phyloP scores from a whole-genome alignment of 2,113 vertebrate species.

The Todiramphus saurophagus region DNA sequence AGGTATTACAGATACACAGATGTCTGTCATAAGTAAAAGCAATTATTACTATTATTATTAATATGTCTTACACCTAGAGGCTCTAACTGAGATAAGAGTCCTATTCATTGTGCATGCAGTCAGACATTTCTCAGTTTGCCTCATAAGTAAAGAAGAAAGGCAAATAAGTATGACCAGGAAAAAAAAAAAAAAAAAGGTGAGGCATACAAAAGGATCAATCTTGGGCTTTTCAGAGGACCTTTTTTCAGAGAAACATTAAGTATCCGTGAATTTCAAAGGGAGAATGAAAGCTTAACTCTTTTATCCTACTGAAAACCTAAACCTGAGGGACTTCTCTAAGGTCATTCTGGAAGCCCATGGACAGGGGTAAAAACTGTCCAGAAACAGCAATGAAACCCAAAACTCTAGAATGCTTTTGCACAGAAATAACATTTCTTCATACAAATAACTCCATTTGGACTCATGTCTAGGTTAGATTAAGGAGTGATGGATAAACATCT shows the following conservation, averaged over 20 bases:
- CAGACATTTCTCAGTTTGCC: not conserved
- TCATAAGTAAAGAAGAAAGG: not conserved
- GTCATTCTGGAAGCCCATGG: rapidly evolving
- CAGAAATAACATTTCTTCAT: not conserved
- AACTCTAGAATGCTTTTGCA: not conserved
- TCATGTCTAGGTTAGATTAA: slow-evolving; percentile 29
- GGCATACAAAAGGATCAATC: not conserved
- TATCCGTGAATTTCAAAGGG: not conserved
- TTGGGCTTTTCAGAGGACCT: not conserved
- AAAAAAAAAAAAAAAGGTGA: not conserved
- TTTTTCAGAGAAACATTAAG: not conserved
- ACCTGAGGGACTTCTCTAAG: not conserved
- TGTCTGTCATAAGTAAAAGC: not conserved
- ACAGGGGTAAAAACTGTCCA: not conserved
- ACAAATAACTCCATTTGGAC: not conserved
- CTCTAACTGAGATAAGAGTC: not conserved
- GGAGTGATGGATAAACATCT: slow-evolving; percentile 7
- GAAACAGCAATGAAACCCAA: not conserved
- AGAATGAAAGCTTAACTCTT: not conserved
- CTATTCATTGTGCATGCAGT: not conserved
- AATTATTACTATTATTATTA: not conserved
- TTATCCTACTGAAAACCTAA: not conserved
- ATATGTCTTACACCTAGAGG: not conserved
- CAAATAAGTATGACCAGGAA: not conserved
- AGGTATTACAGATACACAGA: not conserved